Evolutionary conservation across 2,113 vertebrate genomes (phyloP), one percentile per base, ranked within the genome.

Genomic region (Nannobrachium achirus): DNA sequence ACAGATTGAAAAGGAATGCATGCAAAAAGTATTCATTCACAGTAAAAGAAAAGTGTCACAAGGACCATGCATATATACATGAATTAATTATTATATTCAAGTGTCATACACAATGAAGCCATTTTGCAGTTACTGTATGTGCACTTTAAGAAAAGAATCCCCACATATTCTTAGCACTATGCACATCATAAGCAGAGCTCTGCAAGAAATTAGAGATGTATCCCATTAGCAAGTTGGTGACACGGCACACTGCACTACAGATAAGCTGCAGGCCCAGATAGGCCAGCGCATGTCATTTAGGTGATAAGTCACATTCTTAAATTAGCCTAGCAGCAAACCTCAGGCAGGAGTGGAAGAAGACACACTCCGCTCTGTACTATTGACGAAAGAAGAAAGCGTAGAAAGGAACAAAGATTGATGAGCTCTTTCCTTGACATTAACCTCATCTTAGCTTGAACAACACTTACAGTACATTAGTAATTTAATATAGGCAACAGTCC

Each of bases 231-330:
- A 10, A 65, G n/a, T 48, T 56, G 52, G 60, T 19, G 8, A 65
- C 44, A 76, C 52, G 25, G 63, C 58, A 48, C 72, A 75, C 80
- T 62, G 73, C 63, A 45, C 48, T 20, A 55, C 66, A 76, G 83
- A 84, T 83, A 79, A 82, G 78, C 74, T 9, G 20, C 56, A 59
- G 73, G 78, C 41, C 60, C 60, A 60, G 58, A 80, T 66, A 69
- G 63, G 63, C 72, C 19, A 41, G 55, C 57, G 71, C 79, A 76
- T 69, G 79, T 79, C 80, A 73, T 84, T 72, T 65, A 71, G 72
- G 69, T 79, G 81, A 83, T 63, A 81, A 84, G 85, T 86, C 74
- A 76, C 76, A 75, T 74, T 74, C 81, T 84, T 81, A 84, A 87
- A 85, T 87, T 82, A 86, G 76, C 72, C 48, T 20, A 69, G 78